Conservation (phyloP, 2,113 vertebrate species). For the Dipodomys spectabilis region DNA sequence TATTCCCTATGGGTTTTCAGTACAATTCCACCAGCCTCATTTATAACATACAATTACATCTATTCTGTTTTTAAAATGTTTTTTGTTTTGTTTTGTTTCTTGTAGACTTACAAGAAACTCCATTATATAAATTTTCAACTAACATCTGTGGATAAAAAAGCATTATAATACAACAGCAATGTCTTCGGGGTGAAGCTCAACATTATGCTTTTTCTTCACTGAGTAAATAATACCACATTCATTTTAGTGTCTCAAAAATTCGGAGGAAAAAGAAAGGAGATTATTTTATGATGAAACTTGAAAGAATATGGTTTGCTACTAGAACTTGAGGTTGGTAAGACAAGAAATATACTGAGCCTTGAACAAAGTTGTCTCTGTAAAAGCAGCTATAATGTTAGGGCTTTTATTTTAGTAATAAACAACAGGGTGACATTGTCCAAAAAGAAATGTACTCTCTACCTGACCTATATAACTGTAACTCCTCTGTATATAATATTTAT, state of each 20-base stretch:
- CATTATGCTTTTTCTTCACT: conserved; percentile 64
- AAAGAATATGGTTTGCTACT: conserved; percentile 36
- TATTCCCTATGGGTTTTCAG: conserved; percentile 74
- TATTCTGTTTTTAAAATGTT: conserved; percentile 74
- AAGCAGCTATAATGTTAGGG: background rate
- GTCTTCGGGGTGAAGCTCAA: conserved; percentile 60
- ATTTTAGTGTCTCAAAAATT: conserved; percentile 73
- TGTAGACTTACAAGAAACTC: conserved; percentile 71
- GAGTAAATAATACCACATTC: conserved; percentile 37
- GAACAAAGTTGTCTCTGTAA: conserved; percentile 26
- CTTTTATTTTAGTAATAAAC: background rate
- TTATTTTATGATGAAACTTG: conserved; percentile 54
- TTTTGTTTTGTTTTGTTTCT: conserved; percentile 80
- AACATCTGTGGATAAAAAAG: conserved; percentile 79
- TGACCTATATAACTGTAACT: too few relatives aligned
- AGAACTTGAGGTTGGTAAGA: conserved; percentile 26
- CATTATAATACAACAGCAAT: conserved; percentile 64
- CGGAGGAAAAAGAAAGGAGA: conserved; percentile 42
- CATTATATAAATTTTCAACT: conserved; percentile 70
- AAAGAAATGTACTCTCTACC: too few relatives aligned
- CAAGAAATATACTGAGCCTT: conserved; percentile 34
- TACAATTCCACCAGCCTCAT: conserved; percentile 72
- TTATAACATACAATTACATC: conserved; percentile 81
- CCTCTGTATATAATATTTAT: too few relatives aligned
- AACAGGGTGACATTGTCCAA: too few relatives aligned